Conservation (phyloP, 2,113 vertebrate species). For the Rallus limicola region DNA sequence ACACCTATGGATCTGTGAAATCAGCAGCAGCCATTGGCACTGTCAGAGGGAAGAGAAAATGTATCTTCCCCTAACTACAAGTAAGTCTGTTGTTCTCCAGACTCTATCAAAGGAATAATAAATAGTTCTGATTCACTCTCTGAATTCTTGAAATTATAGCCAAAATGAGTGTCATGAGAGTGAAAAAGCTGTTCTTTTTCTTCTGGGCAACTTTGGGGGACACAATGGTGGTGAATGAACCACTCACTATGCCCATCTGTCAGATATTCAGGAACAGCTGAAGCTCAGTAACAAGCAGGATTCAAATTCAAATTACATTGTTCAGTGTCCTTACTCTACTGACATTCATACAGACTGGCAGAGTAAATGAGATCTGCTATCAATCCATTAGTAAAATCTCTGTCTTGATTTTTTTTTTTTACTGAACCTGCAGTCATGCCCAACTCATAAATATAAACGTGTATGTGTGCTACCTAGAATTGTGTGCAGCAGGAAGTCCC, state of each 20-base stretch:
- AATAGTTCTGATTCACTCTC: not conserved
- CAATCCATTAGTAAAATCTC: not conserved
- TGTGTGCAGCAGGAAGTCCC: not conserved
- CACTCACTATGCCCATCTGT: not conserved
- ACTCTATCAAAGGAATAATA: not conserved
- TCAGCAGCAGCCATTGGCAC: not conserved
- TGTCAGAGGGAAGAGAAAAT: not conserved
- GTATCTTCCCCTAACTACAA: not conserved
- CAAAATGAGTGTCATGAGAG: not conserved
- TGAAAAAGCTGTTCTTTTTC: not conserved
- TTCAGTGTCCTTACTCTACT: not conserved
- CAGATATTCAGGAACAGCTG: constrained; percentile 6
- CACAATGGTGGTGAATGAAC: not conserved
- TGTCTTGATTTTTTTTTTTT: not conserved
- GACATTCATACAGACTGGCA: not conserved
- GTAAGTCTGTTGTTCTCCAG: not conserved
- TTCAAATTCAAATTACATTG: not conserved
- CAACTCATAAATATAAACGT: not conserved
- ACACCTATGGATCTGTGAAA: not conserved
- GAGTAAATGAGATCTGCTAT: not conserved
- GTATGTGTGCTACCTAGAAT: not conserved
- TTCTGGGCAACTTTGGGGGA: not conserved
- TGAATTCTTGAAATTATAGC: not conserved
- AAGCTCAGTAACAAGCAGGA: not conserved
- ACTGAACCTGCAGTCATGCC: not conserved